Conservation (phyloP, 1,140 invertebrate genomes). For the Anastrepha obliqua region DNA sequence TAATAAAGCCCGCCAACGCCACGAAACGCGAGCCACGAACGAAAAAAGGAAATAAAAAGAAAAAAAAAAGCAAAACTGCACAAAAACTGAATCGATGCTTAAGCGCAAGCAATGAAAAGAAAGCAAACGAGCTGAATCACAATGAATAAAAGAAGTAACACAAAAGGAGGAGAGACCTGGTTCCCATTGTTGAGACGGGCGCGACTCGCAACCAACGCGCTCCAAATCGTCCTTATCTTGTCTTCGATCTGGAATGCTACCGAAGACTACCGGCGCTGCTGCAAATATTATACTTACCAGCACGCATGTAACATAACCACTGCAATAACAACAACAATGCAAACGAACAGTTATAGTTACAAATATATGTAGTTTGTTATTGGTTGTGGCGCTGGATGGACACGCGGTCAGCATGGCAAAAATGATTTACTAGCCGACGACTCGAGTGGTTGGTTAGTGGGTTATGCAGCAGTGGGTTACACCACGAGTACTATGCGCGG, state of each 20-base stretch:
- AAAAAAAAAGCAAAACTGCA: not conserved
- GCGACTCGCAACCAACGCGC: slow-evolving; percentile 2
- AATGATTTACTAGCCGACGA: slow-evolving; percentile 40
- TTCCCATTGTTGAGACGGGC: slow-evolving; percentile 28
- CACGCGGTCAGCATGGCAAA: slow-evolving; percentile 27
- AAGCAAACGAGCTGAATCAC: slow-evolving; percentile 2
- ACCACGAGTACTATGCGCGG: not conserved
- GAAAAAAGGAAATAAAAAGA: not conserved
- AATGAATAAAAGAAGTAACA: not conserved
- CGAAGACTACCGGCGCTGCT: slow-evolving; percentile 19
- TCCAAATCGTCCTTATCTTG: slow-evolving; percentile 44
- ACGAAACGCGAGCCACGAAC: not conserved
- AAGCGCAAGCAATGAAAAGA: not conserved
- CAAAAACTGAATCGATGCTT: not conserved
- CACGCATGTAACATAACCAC: slow-evolving; percentile 25
- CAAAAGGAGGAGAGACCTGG: slow-evolving; percentile 6
- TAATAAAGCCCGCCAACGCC: slow-evolving; percentile 22
- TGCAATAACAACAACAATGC: not conserved
- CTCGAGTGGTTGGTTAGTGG: slow-evolving; percentile 16
- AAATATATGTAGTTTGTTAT: not conserved
- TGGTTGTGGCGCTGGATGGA: not conserved
- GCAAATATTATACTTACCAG: not conserved
- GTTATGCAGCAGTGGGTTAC: not conserved
- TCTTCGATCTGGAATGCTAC: slow-evolving; percentile 33
- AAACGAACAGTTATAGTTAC: not conserved